Evolutionary conservation across 2,113 vertebrate species (phyloP), one percentile per base, ranked within the genome.

Genomic region (Sitta europaea): DNA sequence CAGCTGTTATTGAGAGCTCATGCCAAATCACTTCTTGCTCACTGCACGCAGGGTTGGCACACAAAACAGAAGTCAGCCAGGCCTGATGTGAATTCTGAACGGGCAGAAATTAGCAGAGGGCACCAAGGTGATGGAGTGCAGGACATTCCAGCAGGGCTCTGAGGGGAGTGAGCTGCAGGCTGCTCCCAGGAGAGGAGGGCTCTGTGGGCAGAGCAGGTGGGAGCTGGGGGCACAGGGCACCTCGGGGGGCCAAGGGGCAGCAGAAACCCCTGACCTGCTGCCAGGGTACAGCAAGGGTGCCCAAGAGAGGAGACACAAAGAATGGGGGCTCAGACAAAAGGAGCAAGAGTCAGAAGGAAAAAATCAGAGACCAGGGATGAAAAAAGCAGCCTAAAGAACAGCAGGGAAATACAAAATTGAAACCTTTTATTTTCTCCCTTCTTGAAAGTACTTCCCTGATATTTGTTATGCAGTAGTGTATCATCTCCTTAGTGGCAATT

Each of bases 171-270:
- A n/a, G n/a, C n/a, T n/a, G n/a, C n/a, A n/a, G n/a, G n/a, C n/a
- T n/a, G n/a, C n/a, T n/a, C n/a, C n/a, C n/a, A n/a, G 91, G 86
- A 76, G n/a, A 58, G 45, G 86, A 59, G 78, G 86, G 70, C 82
- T 62, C 27, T 7, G 65, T 5, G 74, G 86, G 55, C 40, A 92
- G 61, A 40, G 33, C 71, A 82, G 62, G n/a, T n/a, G n/a, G n/a
- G n/a, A n/a, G n/a, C n/a, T n/a, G n/a, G n/a, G n/a, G n/a, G n/a
- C 88, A 54, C 48, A 79, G 58, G 88, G 50, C 71, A 40, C 6
- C 51, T 18, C 42, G 15, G 42, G 15, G 42, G 14, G 42, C 14
- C 42, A 18, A 29, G 16, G 47, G 36, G 19, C 36, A n/a, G 72
- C 12, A 53, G 42, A 31, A 5, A 75, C 33, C 20, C 68, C 76